Conservation (phyloP, 2,888 invertebrate genomes). For the Lottia gigantea region DNA sequence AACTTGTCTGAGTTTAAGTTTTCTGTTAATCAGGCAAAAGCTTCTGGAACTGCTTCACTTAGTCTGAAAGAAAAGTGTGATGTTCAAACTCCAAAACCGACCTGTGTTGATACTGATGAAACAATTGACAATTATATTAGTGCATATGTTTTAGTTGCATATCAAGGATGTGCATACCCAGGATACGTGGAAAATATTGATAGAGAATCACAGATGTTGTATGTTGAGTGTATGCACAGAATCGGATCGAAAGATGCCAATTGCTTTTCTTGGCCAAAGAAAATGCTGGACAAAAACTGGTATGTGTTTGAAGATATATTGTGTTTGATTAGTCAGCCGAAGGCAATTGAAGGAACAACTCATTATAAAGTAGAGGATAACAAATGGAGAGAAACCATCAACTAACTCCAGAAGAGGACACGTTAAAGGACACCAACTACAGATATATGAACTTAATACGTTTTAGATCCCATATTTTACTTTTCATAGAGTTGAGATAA, state of each 20-base stretch:
- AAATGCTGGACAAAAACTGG: background rate
- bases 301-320: background rate
- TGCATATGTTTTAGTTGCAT: slow-evolving; percentile 19
- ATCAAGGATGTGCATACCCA: slow-evolving; percentile 20
- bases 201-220: slow-evolving; percentile 4
- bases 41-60: background rate
- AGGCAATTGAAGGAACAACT: no score
- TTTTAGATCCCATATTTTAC: no score
- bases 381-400: no score
- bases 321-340: no score
- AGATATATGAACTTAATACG: no score
- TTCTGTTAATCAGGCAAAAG: background rate
- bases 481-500: no score
- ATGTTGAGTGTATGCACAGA: slow-evolving; percentile 20
- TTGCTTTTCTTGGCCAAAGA: background rate
- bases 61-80: background rate
- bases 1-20: background rate
- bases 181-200: slow-evolving; percentile 18
- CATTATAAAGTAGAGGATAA: no score
- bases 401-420: no score
- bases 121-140: slow-evolving; percentile 11
- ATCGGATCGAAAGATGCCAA: slow-evolving; percentile 6
- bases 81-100: background rate
- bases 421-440: no score
- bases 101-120: background rate